phyloP scores from a whole-genome alignment of 92 coral and sea anemone species.

The Paragorgia papillata region DNA sequence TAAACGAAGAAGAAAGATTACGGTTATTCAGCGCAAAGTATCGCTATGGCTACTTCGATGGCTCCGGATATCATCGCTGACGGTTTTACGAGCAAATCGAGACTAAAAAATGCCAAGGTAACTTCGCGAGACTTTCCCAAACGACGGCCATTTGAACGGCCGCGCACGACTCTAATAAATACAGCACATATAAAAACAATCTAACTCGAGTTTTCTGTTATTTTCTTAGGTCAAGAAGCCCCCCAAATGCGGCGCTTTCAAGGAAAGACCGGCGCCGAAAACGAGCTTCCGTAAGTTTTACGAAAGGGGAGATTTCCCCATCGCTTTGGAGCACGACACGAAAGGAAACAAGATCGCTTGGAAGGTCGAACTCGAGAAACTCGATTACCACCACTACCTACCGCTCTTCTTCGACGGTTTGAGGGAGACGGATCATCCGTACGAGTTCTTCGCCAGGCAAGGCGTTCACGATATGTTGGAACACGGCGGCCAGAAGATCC shows the following conservation, averaged over 20 bases:
- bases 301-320: slow-evolving; percentile 98
- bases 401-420: slow-evolving; percentile 97
- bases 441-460: slow-evolving; percentile 95
- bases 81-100: slow-evolving; percentile 85
- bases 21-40: not conserved
- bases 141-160: slow-evolving; percentile 9
- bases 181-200: too few species aligned
- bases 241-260: slow-evolving; percentile 88
- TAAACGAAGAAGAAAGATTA: not conserved
- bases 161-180: not conserved
- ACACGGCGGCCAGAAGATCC: slow-evolving; percentile 93
- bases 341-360: slow-evolving; percentile 99
- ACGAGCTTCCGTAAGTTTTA: slow-evolving; percentile 94
- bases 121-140: slow-evolving; percentile 9
- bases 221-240: slow-evolving; percentile 73
- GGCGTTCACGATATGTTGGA: slow-evolving; percentile 99
- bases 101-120: slow-evolving; percentile 83
- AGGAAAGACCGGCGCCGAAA: slow-evolving; percentile 75
- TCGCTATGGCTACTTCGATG: slow-evolving; percentile 41
- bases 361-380: slow-evolving; percentile 98
- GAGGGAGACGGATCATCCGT: slow-evolving; percentile 91
- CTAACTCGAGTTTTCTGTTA: slow-evolving; percentile 1
- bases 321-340: slow-evolving; percentile 99
- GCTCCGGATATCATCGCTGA: slow-evolving; percentile 60
- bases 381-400: slow-evolving; percentile 96